A percentile compares a stretch with the other conserved stretches of the same genome.
Conservation (phyloP, 2,113 vertebrate genomes). For the Tyrannus savana region DNA sequence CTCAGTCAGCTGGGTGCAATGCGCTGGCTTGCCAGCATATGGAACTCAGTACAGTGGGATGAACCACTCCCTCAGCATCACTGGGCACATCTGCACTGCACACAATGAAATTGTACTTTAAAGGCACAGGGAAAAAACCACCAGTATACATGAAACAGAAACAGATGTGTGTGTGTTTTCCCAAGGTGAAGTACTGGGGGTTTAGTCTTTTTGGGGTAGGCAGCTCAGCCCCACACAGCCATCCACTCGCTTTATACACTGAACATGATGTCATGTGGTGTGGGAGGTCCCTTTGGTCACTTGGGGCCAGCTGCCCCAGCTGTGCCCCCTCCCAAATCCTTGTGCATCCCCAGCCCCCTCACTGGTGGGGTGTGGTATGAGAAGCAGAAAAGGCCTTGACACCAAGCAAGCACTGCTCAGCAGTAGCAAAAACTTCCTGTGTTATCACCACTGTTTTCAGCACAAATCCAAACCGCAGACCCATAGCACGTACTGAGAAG, state of each 20-base stretch:
- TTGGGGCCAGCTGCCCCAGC: neutral
- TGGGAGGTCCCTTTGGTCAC: neutral
- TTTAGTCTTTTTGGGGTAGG: neutral
- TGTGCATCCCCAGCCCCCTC: neutral
- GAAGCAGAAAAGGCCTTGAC: neutral
- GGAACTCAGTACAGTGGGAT: neutral
- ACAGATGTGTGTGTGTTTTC: neutral
- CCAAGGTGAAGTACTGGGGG: neutral
- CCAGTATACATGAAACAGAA: neutral
- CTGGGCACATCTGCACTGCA: neutral
- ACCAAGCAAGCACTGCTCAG: neutral
- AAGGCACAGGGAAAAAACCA: neutral
- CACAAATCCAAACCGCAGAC: neutral
- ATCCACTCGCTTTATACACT: neutral
- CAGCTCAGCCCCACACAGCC: neutral
- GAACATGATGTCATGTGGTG: accelerated
- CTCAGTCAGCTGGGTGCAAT: neutral
- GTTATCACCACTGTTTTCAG: neutral
- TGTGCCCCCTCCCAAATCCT: neutral
- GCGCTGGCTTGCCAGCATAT: accelerated
- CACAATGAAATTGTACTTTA: no score
- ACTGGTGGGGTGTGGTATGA: neutral
- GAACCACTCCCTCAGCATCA: neutral
- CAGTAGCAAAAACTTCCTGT: neutral
- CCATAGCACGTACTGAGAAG: neutral